Evolutionary conservation across 2,797 vertebrate species (phyloP).

Genomic region (Phalanger gymnotis): DNA sequence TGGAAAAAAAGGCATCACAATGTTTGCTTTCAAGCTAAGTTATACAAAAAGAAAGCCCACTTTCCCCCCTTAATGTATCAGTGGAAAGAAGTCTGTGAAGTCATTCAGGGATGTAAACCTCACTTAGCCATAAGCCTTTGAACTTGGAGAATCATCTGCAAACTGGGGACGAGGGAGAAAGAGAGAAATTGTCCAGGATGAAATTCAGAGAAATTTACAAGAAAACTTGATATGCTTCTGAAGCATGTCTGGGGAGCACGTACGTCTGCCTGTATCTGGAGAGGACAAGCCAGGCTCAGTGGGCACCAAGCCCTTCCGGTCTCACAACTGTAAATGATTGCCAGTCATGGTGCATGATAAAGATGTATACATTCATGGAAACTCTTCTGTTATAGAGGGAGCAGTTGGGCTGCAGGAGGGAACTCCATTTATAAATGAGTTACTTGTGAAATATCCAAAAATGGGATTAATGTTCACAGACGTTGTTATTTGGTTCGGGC

Average conservation of each 20-base stretch:
- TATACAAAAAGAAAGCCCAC: constrained; percentile 61
- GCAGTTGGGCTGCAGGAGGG: background rate
- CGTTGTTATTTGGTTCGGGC: background rate
- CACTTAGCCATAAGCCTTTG: constrained; percentile 66
- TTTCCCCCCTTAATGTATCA: constrained; percentile 49
- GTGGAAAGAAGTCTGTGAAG: constrained; percentile 70
- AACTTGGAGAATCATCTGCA: constrained; percentile 61
- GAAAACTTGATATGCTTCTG: constrained; percentile 28
- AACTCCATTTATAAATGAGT: background rate
- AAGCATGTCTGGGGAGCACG: background rate
- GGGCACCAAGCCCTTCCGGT: background rate
- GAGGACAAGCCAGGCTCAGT: background rate
- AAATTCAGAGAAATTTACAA: constrained; percentile 35
- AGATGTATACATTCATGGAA: background rate
- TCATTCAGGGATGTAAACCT: constrained; percentile 59
- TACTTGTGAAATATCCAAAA: background rate
- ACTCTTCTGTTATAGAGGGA: background rate
- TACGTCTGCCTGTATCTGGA: background rate
- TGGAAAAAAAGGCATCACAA: constrained; percentile 65
- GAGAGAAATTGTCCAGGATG: background rate
- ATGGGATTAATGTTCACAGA: background rate
- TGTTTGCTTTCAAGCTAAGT: constrained; percentile 60
- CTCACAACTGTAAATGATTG: background rate
- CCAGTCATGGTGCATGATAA: background rate
- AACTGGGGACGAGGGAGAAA: background rate